Conservation (phyloP, 2,888 invertebrate species). For the Bembecia ichneumoniformis region DNA sequence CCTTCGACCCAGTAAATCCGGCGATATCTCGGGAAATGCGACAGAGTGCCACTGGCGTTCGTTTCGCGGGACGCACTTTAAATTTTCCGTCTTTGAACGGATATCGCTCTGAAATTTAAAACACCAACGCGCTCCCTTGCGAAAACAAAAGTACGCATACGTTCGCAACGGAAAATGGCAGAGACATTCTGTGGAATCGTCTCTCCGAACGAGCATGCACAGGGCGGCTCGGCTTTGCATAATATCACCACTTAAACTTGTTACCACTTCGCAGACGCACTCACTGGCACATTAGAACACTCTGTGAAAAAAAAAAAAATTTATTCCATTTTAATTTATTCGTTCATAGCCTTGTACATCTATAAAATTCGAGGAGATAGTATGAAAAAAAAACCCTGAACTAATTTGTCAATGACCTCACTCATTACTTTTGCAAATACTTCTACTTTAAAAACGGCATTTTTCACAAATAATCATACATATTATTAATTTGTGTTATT, state of each 20-base stretch:
- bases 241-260: constrained; percentile 41
- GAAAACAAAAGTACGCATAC: constrained; percentile 35
- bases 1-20: constrained; percentile 62
- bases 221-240: constrained; percentile 35
- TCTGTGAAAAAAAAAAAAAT: too few relatives aligned
- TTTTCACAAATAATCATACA: too few relatives aligned
- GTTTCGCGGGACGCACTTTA: constrained; percentile 57
- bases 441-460: too few relatives aligned
- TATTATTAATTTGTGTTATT: too few relatives aligned
- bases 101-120: constrained; percentile 56
- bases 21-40: constrained; percentile 59
- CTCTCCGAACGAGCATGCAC: not conserved
- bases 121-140: constrained; percentile 35
- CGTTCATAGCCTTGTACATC: too few relatives aligned
- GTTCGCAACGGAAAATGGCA: constrained; percentile 1
- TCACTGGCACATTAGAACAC: constrained; percentile 16
- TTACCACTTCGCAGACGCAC: constrained; percentile 19
- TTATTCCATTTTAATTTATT: too few relatives aligned
- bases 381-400: too few relatives aligned
- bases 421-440: too few relatives aligned
- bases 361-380: too few relatives aligned
- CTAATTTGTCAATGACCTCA: too few relatives aligned
- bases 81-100: constrained; percentile 49
- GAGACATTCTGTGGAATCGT: not conserved
- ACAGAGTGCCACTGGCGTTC: constrained; percentile 54